Evolutionary conservation across 2,113 vertebrate species (phyloP), one percentile per base, ranked within the genome.

Genomic region (Salvator merianae): DNA sequence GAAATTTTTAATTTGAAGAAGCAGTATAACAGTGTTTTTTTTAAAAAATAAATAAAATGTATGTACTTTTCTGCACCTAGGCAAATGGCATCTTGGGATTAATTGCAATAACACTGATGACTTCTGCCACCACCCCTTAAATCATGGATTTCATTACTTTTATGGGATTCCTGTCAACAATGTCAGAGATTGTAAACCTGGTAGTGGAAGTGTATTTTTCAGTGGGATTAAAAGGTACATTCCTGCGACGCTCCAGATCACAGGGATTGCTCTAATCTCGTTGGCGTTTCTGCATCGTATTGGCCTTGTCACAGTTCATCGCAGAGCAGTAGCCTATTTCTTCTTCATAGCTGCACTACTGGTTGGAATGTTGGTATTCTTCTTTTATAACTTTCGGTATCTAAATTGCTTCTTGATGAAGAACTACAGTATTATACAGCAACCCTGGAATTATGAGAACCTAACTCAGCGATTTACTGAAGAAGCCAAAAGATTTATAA

Each of bases 21-120:
- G 55, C 20, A 20, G 20, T 20, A 59, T 55, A 12, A 47, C 43
- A 47, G 10, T 47, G 1, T 47, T 47, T 47, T 53, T 53, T 53
- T 53, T 13, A 53, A 53, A 20, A 16, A 20, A 59, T 59, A 59
- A 59, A 20, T 59, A 59, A 59, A 18, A 20, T 59, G 16, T 4
- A 59, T 20, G 5, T 82, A 26, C 89, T 26, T 92, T 71, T 90
- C 24, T 91, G 47, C 74, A 30, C 81, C 3, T 86, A 97, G 97
- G 97, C 32, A 98, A 98, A 88, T 98, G 98, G 98, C 98, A 98
- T 93, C 95, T 98, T 1, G 98, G 98, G 1, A 91, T 97, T 7
- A 98, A 95, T 94, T 98, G 98, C 86, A 84, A 97, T 82, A 94
- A 86, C 88, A 94, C n/a, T 0, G 76, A 89, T 0, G 98, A 99